Evolutionary conservation across 2,888 invertebrate genomes (phyloP).

Genomic region (Byasa hedistus): DNA sequence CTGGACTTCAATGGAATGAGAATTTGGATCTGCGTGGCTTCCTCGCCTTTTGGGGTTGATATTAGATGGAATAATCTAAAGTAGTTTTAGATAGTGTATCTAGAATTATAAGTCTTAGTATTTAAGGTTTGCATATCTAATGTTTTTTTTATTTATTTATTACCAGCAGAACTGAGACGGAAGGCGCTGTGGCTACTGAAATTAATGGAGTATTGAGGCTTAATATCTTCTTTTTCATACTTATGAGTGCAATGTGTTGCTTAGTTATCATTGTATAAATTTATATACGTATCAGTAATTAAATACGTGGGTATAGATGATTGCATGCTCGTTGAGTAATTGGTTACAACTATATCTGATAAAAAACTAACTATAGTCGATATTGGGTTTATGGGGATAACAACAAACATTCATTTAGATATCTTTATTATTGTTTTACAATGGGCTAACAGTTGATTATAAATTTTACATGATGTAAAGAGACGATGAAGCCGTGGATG

Average conservation of each 20-base stretch:
- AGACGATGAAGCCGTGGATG: too few relatives aligned
- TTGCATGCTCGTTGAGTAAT: background rate
- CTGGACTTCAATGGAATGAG: constrained; percentile 24
- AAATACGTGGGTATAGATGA: background rate
- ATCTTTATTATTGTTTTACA: too few relatives aligned
- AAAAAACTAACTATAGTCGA: background rate
- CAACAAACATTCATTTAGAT: background rate
- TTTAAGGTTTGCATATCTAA: constrained; percentile 4
- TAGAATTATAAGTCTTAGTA: background rate
- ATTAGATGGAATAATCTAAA: constrained; percentile 4
- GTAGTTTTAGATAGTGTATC: background rate
- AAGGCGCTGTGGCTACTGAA: too few relatives aligned
- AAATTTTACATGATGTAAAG: too few relatives aligned
- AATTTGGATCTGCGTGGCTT: constrained; percentile 30
- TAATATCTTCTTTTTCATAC: too few relatives aligned
- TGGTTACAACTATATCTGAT: background rate
- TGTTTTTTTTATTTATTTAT: too few relatives aligned
- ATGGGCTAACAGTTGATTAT: too few relatives aligned
- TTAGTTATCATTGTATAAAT: too few relatives aligned
- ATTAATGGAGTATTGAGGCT: too few relatives aligned
- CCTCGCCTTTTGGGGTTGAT: constrained; percentile 8
- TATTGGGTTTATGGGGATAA: background rate
- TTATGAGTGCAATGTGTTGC: too few relatives aligned
- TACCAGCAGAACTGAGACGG: too few relatives aligned
- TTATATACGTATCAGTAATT: too few relatives aligned